These are phyloP conservation scores for Lepidonotus clava DNA, from an alignment of 2,888 invertebrate genomes.

Conservation along the genomic window DNA sequence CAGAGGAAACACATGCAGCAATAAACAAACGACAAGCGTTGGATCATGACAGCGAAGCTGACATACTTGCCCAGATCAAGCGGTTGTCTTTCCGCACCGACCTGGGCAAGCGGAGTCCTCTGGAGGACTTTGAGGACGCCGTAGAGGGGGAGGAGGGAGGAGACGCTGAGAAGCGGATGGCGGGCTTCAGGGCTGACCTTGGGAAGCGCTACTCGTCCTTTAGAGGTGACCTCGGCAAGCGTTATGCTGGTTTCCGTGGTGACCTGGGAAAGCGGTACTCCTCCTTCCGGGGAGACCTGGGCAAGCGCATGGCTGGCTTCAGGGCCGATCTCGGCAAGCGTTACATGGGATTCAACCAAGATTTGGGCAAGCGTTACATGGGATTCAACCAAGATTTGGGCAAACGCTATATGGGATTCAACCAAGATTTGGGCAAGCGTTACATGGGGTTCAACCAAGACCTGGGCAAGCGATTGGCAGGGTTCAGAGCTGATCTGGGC, in stretches of 20 bases:
- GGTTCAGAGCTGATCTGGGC: slow-evolving; percentile 54
- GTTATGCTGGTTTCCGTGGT: slow-evolving; percentile 4
- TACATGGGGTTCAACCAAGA: background rate
- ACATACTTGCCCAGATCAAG: slow-evolving; percentile 25
- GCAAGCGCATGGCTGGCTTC: slow-evolving; percentile 26
- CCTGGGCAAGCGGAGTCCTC: slow-evolving; percentile 44
- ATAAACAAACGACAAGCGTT: slow-evolving; percentile 27
- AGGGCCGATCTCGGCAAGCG: slow-evolving; percentile 53
- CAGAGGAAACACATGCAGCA: too few relatives aligned
- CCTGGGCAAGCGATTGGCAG: background rate
- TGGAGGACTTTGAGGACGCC: background rate
- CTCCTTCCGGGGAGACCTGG: slow-evolving; percentile 49
- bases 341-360: background rate
- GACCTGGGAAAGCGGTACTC: slow-evolving; percentile 37
- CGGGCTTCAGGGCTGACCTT: slow-evolving; percentile 37
- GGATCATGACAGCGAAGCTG: background rate
- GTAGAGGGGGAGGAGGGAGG: background rate
- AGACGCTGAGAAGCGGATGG: slow-evolving; percentile 30
- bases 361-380: slow-evolving; percentile 44
- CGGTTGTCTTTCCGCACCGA: slow-evolving; percentile 44
- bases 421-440: slow-evolving; percentile 53
- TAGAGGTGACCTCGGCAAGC: slow-evolving; percentile 53
- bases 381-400: slow-evolving; percentile 27
- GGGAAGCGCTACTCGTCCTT: slow-evolving; percentile 50
- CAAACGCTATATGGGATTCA: slow-evolving; percentile 22